A percentile compares a stretch with the other conserved stretches of the same genome.
Conservation (phyloP, 92 coral and sea anemone genomes). For the Parazoanthus darwini region DNA sequence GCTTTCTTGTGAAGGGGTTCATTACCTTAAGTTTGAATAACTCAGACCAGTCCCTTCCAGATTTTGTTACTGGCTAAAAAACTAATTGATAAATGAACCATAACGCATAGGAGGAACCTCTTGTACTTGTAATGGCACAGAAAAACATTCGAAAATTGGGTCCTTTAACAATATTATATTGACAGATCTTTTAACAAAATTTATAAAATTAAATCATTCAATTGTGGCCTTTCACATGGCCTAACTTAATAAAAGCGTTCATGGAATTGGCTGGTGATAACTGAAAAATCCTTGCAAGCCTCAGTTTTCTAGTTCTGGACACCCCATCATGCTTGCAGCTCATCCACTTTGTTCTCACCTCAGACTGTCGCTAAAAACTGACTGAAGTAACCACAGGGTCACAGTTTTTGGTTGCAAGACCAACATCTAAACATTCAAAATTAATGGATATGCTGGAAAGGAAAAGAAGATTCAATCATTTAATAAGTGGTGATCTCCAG, state of each 20-base stretch:
- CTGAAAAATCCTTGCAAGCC: background rate
- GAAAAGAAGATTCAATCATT: slow-evolving; percentile 23
- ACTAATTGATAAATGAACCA: too few species aligned
- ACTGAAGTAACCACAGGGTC: slow-evolving; percentile 20
- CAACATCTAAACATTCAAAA: slow-evolving; percentile 28
- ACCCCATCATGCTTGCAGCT: background rate
- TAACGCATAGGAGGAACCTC: too few species aligned
- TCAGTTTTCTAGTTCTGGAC: background rate
- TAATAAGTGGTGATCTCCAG: background rate
- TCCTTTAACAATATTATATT: too few species aligned
- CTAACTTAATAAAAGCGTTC: background rate
- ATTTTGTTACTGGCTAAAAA: too few species aligned
- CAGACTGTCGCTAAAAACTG: slow-evolving; percentile 24
- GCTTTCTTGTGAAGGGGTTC: too few species aligned
- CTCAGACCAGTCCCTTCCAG: too few species aligned
- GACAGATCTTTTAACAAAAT: too few species aligned
- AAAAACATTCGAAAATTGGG: too few species aligned
- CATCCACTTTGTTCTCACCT: background rate
- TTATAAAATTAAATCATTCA: too few species aligned
- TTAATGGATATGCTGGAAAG: slow-evolving; percentile 43
- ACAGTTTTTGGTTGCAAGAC: slow-evolving; percentile 27
- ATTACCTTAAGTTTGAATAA: too few species aligned
- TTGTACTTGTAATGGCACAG: too few species aligned
- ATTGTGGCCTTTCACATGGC: too few species aligned
- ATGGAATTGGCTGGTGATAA: background rate